Percentiles rank a stretch among this genome's conserved stretches.
These are phyloP conservation scores for Cantharis nigra DNA, from an alignment of 2,888 invertebrate genomes.

Conservation along the genomic window DNA sequence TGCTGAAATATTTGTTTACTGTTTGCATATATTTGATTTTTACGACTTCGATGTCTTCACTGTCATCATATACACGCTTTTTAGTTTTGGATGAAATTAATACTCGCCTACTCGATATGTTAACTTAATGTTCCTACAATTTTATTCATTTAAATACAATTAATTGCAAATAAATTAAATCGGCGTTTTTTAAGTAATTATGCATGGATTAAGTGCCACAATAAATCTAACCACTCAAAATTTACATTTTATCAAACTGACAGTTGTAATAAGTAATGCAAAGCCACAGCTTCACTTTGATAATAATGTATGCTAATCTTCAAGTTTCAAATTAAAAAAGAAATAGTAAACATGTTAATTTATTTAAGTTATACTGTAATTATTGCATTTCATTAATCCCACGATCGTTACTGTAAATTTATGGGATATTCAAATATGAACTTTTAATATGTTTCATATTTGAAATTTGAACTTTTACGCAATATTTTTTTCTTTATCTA, in stretches of 20 bases:
- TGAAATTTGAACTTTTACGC: neutral
- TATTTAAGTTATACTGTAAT: neutral
- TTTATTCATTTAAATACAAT: slow-evolving; percentile 53
- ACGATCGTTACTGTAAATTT: neutral
- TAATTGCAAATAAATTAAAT: slow-evolving; percentile 46
- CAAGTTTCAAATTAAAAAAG: neutral
- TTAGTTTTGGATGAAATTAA: slow-evolving; percentile 52
- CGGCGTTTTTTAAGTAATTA: slow-evolving; percentile 21
- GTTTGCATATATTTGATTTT: slow-evolving; percentile 44
- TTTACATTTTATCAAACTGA: slow-evolving; percentile 1
- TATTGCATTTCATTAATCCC: neutral
- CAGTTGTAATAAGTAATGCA: neutral
- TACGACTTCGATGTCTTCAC: slow-evolving; percentile 48
- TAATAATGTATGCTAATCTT: neutral
- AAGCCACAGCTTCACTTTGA: neutral
- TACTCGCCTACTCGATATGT: slow-evolving; percentile 53
- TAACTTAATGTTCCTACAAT: slow-evolving; percentile 52
- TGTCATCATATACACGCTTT: slow-evolving; percentile 48
- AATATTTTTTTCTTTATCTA: neutral
- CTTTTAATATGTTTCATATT: neutral
- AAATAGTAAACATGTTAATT: neutral
- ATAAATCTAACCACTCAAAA: slow-evolving; percentile 15
- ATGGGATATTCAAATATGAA: neutral
- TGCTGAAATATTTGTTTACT: slow-evolving; percentile 48
- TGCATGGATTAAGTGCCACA: slow-evolving; percentile 5